Percentiles rank a stretch among this genome's conserved stretches.
These are phyloP conservation scores for Hyles vespertilio DNA, from an alignment of 1,140 invertebrate genomes.

Conservation along the genomic window DNA sequence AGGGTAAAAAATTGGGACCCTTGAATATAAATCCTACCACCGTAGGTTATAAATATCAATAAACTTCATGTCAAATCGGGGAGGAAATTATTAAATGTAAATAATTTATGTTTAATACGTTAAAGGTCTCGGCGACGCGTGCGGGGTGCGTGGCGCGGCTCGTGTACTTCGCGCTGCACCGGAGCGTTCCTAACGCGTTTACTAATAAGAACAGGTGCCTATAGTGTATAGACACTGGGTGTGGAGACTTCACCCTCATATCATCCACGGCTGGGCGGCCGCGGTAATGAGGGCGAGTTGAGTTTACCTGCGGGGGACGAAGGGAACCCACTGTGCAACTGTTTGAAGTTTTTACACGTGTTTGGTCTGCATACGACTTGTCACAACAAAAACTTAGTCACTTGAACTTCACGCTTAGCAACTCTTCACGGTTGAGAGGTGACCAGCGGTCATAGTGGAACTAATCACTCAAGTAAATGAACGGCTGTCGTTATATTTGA, in stretches of 20 bases:
- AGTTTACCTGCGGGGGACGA: constrained; percentile 45
- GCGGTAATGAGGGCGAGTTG: constrained; percentile 63
- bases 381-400: constrained; percentile 1
- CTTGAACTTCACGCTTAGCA: neutral
- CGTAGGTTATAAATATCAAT: too few relatives aligned
- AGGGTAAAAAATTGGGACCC: too few relatives aligned
- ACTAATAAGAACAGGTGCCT: constrained; percentile 8
- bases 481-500: too few relatives aligned
- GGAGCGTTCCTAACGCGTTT: constrained; percentile 21
- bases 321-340: constrained; percentile 44
- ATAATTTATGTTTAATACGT: constrained; percentile 1
- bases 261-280: constrained; percentile 50
- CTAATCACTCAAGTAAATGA: too few relatives aligned
- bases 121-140: constrained; percentile 2
- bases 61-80: too few relatives aligned
- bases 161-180: constrained; percentile 28
- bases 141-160: constrained; percentile 8
- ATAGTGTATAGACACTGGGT: constrained; percentile 4
- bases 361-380: constrained; percentile 33
- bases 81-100: constrained; percentile 5
- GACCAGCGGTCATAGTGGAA: too few relatives aligned
- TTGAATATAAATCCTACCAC: too few relatives aligned
- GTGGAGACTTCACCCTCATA: constrained; percentile 40
- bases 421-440: too few relatives aligned
- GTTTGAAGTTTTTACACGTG: constrained; percentile 67